Conservation (phyloP, 2,113 vertebrate genomes). For the Pterocles gutturalis region DNA sequence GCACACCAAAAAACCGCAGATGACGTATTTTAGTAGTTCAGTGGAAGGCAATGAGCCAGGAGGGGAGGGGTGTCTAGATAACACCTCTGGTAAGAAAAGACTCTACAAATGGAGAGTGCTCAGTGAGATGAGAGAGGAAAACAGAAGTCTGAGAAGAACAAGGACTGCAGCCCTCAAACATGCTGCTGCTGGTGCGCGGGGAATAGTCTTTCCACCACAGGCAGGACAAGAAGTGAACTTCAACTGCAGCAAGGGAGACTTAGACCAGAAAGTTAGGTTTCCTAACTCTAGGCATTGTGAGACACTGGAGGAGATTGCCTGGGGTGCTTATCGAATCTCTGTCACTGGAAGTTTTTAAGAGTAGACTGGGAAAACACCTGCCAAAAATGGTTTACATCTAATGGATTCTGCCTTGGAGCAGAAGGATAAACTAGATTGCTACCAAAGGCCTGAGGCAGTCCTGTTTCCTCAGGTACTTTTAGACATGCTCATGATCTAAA, state of each 20-base stretch:
- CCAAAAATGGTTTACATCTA: neutral
- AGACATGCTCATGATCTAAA: neutral
- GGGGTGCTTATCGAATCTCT: neutral
- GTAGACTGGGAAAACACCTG: neutral
- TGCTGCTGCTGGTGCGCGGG: neutral
- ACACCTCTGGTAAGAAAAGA: neutral
- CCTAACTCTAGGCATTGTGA: neutral
- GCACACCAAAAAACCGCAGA: neutral
- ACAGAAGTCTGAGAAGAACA: neutral
- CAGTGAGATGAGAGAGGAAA: neutral
- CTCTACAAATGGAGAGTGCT: neutral
- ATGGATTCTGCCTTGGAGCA: neutral
- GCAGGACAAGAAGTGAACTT: neutral
- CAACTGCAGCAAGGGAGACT: neutral
- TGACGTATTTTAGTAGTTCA: neutral
- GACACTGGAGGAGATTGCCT: neutral
- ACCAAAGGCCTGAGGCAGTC: neutral
- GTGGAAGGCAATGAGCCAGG: neutral
- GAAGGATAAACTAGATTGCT: neutral
- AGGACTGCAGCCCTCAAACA: neutral
- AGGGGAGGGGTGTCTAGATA: neutral
- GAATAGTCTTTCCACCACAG: neutral
- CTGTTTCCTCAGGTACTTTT: neutral
- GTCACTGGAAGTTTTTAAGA: neutral
- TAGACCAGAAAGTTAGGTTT: neutral